phyloP scores from a whole-genome alignment of 1,140 invertebrate species.

The Euschistus heros region DNA sequence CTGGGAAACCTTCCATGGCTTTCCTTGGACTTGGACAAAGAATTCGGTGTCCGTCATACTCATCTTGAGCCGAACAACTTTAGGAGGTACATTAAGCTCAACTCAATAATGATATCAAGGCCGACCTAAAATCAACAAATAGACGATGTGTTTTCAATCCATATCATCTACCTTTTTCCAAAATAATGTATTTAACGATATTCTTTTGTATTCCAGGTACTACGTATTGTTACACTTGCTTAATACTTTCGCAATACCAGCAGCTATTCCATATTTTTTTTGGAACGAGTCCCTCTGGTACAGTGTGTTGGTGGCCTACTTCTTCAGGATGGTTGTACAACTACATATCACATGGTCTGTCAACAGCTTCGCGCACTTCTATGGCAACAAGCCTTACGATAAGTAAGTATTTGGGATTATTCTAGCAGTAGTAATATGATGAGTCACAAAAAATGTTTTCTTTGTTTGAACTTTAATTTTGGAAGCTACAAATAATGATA shows the following conservation, averaged over 20 bases:
- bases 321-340: slow-evolving; percentile 48
- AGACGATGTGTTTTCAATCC: not conserved
- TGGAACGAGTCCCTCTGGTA: slow-evolving; percentile 43
- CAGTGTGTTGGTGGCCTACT: slow-evolving; percentile 27
- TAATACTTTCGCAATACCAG: slow-evolving; percentile 51
- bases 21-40: too few species aligned
- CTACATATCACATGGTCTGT: slow-evolving; percentile 65
- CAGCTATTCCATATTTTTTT: slow-evolving; percentile 41
- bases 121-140: not conserved
- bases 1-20: too few species aligned
- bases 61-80: too few species aligned
- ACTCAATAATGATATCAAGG: not conserved
- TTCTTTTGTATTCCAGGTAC: slow-evolving; percentile 42
- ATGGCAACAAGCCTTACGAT: slow-evolving; percentile 61
- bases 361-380: slow-evolving; percentile 62
- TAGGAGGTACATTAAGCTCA: not conserved
- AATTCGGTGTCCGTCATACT: too few species aligned
- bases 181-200: slow-evolving; percentile 1
- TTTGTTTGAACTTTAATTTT: too few species aligned
- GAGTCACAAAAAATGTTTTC: too few species aligned
- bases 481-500: too few species aligned
- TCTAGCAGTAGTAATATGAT: too few species aligned
- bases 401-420: slow-evolving; percentile 27
- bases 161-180: not conserved
- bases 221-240: slow-evolving; percentile 54